Evolutionary conservation across 2,888 invertebrate genomes (phyloP), one percentile per base, ranked within the genome.

Genomic region (Melitaea athalia): DNA sequence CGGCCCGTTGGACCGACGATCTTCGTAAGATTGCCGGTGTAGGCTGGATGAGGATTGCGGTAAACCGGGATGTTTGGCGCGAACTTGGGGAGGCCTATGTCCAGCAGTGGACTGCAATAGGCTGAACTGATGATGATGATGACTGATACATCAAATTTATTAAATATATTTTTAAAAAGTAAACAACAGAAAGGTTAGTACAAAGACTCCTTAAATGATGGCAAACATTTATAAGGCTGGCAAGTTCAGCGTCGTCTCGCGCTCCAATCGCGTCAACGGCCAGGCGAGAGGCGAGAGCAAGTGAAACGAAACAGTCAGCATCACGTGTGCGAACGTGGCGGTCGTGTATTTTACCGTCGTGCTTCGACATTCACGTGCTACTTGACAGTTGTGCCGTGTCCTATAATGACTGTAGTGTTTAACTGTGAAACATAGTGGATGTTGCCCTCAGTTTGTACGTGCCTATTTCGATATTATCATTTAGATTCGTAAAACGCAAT

Each of bases 261-360:
- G 81, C 74, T 77, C 79, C 77, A 77, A 77, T 80, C 78, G 75
- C 75, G 65, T 70, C 72, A 67, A 73, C 72, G 72, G 71, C 71
- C 53, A 55, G 73, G 67, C 70, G 75, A 73, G 76, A 55, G 73
- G 67, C 70, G 75, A 73, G 76, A 76, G 78, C 77, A 82, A 82
- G 81, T 79, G 81, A 84, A 83, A 79, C 85, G 80, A 85, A 77
- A 84, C 91, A 92, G 92, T 92, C 90, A 89, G 91, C 92, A 90
- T 92, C 91, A 89, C 90, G 90, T 86, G 88, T 84, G 82, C 84
- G 84, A 70, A 76, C 84, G 88, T 75, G 86, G 77, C 82, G 88
- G 88, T 76, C 74, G 92, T 86, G 83, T 82, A 68, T 75, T 73
- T 76, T 73, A 79, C 72, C 68, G 75, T 74, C 73, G 74, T 76